Percentiles rank a stretch among this genome's conserved stretches.
phyloP scores from a whole-genome alignment of 2,113 vertebrate species.

The Bos indicus region DNA sequence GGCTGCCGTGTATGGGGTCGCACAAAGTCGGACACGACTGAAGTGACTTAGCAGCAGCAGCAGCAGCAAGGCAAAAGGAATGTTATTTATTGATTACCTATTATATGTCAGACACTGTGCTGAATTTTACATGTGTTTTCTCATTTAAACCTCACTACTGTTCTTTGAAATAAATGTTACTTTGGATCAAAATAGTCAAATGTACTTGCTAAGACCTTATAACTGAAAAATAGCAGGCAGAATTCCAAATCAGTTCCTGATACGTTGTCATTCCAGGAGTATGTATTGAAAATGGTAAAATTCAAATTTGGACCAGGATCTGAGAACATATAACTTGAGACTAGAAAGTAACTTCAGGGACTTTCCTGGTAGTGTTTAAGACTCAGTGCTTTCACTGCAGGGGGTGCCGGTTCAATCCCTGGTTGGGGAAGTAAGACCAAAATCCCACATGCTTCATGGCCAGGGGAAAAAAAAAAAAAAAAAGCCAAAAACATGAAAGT shows the following conservation, averaged over 20 bases:
- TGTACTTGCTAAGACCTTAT: background rate
- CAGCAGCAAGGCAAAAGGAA: background rate
- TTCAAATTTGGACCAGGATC: background rate
- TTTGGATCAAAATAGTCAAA: background rate
- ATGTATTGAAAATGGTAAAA: background rate
- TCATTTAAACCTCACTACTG: background rate
- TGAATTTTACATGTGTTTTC: background rate
- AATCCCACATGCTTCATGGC: background rate
- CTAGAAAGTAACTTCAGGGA: background rate
- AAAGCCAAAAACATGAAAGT: background rate
- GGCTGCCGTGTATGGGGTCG: no score
- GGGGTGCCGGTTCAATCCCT: rapidly evolving
- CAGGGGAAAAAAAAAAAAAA: background rate
- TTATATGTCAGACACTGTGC: background rate
- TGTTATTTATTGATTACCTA: background rate
- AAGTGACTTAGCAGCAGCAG: no score
- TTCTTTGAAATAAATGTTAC: background rate
- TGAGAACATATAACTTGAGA: background rate
- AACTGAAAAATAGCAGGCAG: background rate
- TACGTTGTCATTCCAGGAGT: background rate
- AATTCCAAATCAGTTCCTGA: conserved; percentile 8
- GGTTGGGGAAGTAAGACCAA: background rate
- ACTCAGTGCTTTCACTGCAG: background rate
- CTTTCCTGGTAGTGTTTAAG: background rate
- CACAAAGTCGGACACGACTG: no score